Conservation (phyloP, 2,113 vertebrate genomes). For the Myrmophylax atrothorax region DNA sequence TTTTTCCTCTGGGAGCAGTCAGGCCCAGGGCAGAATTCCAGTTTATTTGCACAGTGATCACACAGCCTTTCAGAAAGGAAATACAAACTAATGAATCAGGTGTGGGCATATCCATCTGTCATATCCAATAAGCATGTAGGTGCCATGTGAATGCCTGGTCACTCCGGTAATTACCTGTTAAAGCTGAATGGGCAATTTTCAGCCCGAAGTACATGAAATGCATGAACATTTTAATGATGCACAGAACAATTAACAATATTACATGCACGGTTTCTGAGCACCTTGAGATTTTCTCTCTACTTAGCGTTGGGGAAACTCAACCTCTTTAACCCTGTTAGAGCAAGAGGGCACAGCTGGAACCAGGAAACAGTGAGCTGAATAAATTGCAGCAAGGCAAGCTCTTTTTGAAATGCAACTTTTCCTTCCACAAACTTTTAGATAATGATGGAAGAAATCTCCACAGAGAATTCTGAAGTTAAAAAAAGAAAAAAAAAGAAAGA, state of each 20-base stretch:
- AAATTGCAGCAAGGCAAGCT: slow-evolving; percentile 55
- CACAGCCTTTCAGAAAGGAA: neutral
- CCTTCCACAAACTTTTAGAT: slow-evolving; percentile 63
- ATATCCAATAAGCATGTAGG: neutral
- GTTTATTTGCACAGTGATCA: neutral
- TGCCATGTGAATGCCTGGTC: slow-evolving; percentile 19
- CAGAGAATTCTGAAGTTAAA: slow-evolving; percentile 66
- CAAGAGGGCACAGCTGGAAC: slow-evolving; percentile 15
- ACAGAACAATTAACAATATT: slow-evolving; percentile 46
- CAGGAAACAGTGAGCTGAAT: slow-evolving; percentile 15
- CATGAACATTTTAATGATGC: slow-evolving; percentile 11
- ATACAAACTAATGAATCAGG: neutral
- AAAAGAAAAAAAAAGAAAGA: neutral
- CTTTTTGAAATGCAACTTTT: slow-evolving; percentile 65
- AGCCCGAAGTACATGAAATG: slow-evolving; percentile 7
- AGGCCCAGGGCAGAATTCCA: neutral
- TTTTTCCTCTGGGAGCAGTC: neutral
- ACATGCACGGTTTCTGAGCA: slow-evolving; percentile 24
- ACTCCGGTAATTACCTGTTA: slow-evolving; percentile 44
- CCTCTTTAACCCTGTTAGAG: slow-evolving; percentile 13
- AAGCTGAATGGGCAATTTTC: slow-evolving; percentile 50
- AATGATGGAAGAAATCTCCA: slow-evolving; percentile 67
- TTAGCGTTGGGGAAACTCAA: neutral
- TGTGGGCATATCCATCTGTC: slow-evolving; percentile 30
- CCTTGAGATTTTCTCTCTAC: slow-evolving; percentile 11